Evolutionary conservation across 2,888 invertebrate genomes (phyloP), one percentile per base, ranked within the genome.

Genomic region (Ormyrus labotus): DNA sequence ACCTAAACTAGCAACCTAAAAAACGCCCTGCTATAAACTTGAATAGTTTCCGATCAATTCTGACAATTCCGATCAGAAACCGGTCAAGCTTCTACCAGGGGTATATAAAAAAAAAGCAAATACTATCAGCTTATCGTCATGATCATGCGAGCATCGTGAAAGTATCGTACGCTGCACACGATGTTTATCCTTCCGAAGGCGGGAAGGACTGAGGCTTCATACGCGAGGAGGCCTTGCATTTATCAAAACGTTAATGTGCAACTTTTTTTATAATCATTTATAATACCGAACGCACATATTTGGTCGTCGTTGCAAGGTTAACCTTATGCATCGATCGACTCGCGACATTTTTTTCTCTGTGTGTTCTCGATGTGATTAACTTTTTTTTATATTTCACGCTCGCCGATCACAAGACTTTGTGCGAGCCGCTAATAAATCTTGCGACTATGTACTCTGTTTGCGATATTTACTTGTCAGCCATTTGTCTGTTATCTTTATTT

Each of bases 161-260:
- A 69, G 73, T 81, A 82, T 72, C 60, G 13, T 61, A 83, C 73
- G 64, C 48, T 75, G 70, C 80, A 80, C 83, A 81, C 80, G 82
- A 75, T 81, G 75, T 48, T 34, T 34, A 83, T 83, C 81, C 80
- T 78, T 77, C 65, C 50, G 61, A 73, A 63, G 64, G 45, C 67
- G 58, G 72, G 58, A 61, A 81, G 81, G 80, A 83, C 73, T 47
- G 13, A 71, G 64, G 61, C 51, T 58, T 71, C 57, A 11, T 19
- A 45, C 19, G 19, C 13, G 53, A 74, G 10, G 13, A 78, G 73
- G 60, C 58, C 67, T 78, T 5, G 58, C 19, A 51, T 57, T 55
- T 48, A 65, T 58, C 11, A 19, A 51, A 13, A 60, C 10, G 34
- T 34, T n/a, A 48, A 60, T 11, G 45, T 68, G 2, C 7, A 19